A percentile compares a stretch with the other conserved stretches of the same genome.
Conservation (phyloP, 2,113 vertebrate species). For the Macquaria australasica region DNA sequence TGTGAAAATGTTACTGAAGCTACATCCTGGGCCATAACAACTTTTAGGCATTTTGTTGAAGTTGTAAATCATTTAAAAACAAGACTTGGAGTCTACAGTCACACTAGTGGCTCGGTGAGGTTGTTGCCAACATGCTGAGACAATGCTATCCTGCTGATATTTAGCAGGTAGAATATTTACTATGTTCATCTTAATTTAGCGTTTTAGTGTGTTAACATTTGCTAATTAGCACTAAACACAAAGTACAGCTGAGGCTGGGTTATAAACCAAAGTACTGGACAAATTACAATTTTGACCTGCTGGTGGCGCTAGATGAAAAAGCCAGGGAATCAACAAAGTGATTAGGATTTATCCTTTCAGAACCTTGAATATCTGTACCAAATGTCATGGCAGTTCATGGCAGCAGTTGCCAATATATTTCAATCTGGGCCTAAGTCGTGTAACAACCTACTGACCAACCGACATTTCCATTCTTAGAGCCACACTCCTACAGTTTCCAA, state of each 20-base stretch:
- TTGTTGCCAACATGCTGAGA: background rate
- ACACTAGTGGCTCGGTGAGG: background rate
- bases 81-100: background rate
- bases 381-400: background rate
- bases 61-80: slow-evolving; percentile 13
- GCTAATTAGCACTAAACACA: background rate
- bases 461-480: background rate
- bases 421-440: background rate
- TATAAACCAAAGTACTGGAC: background rate
- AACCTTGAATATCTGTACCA: background rate
- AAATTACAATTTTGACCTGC: background rate
- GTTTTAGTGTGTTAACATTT: background rate
- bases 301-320: background rate
- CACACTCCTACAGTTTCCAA: background rate
- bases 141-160: background rate
- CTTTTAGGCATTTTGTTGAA: background rate
- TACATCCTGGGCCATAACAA: background rate
- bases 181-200: background rate
- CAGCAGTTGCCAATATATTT: background rate
- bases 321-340: background rate
- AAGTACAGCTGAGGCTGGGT: background rate
- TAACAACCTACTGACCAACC: background rate
- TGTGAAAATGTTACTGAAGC: slow-evolving; percentile 17
- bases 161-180: background rate
- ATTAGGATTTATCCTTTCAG: background rate